Evolutionary conservation across 2,113 vertebrate genomes (phyloP).

Genomic region (Numenius arquata): DNA sequence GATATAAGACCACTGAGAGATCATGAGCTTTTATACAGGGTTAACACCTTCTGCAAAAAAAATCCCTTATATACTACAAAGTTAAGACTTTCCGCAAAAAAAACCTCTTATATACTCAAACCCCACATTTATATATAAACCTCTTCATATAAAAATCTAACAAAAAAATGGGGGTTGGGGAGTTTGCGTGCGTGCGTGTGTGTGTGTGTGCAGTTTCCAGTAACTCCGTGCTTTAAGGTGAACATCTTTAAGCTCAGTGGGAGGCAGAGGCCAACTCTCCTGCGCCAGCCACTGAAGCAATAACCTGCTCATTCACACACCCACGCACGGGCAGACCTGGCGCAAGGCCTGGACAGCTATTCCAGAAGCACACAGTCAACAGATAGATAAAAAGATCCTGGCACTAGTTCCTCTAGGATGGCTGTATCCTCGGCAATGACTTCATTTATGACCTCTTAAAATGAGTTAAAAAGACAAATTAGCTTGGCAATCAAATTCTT

Average conservation of each 20-base stretch:
- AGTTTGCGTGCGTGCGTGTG: no score
- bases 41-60: neutral
- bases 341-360: neutral
- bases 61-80: neutral
- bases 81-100: neutral
- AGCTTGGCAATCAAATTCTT: conserved; percentile 5
- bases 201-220: neutral
- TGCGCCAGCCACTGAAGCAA: neutral
- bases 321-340: neutral
- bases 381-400: conserved; percentile 16
- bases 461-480: conserved; percentile 37
- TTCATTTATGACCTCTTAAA: conserved; percentile 37
- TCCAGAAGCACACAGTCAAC: neutral
- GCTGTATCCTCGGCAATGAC: neutral
- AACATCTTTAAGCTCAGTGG: neutral
- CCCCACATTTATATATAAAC: neutral
- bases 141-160: neutral
- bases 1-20: neutral
- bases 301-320: neutral
- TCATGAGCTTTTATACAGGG: neutral
- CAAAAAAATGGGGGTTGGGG: fast-evolving
- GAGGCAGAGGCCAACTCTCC: neutral
- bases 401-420: neutral
- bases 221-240: neutral
- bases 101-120: neutral